phyloP scores from a whole-genome alignment of 2,797 vertebrate genomes.

The Todus mexicanus region DNA sequence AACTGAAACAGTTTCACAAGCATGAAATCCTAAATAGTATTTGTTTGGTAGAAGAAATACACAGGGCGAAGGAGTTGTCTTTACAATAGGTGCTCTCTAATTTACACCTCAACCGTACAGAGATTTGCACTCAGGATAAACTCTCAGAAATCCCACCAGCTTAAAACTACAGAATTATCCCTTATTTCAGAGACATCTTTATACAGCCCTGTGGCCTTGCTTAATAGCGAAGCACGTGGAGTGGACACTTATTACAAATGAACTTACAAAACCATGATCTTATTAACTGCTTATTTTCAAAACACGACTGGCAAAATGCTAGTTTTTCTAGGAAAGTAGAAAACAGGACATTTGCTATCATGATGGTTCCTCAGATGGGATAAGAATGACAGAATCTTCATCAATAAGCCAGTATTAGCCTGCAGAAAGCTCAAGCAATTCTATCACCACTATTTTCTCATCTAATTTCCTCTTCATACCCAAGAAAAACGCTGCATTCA shows the following conservation, averaged over 20 bases:
- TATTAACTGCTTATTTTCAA: background rate
- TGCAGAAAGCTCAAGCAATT: background rate
- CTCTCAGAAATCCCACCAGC: background rate
- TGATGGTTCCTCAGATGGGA: background rate
- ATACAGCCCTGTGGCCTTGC: background rate
- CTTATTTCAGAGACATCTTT: background rate
- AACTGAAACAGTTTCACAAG: background rate
- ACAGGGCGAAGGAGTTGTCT: background rate
- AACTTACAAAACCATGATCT: background rate
- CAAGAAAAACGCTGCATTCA: background rate
- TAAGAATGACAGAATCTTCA: background rate
- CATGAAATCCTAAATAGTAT: background rate
- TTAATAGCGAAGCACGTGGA: background rate
- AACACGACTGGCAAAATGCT: background rate
- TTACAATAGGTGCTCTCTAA: background rate
- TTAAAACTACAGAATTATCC: background rate
- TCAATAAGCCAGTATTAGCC: background rate
- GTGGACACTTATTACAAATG: background rate
- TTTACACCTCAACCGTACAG: background rate
- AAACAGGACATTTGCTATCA: background rate
- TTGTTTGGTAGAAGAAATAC: background rate
- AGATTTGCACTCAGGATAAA: background rate
- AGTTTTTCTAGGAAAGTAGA: background rate
- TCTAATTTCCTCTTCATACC: background rate
- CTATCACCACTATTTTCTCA: background rate